Evolutionary conservation across 2,113 vertebrate genomes (phyloP), one percentile per base, ranked within the genome.

Genomic region (Microtus richardsoni): DNA sequence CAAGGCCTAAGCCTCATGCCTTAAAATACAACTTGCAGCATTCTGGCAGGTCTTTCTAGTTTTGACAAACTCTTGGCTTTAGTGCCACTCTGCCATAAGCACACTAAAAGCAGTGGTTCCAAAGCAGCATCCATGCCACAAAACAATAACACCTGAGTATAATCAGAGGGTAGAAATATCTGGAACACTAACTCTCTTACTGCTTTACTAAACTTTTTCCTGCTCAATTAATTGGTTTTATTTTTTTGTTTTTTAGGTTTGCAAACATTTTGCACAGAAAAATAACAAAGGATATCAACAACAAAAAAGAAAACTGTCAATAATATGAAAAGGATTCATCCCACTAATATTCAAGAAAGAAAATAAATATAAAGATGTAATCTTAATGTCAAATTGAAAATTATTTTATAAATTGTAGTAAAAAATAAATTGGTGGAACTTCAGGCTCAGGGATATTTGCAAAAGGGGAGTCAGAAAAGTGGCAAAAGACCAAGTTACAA

Each of bases 351-450:
- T 91, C 26, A 87, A 92, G 87, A 78, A 28, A 68, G 39, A 89
- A 68, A 96, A 71, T 60, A 92, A 96, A 68, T 80, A 84, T 6
- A 91, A 92, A 91, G 36, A 66, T 28, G 16, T 52, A 66, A 78
- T 78, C 96, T 93, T 73, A 26, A 79, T 70, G 58, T 39, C 86
- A 95, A 70, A 49, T 54, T 92, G 7, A 21, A 84, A 95, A 84
- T 70, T 3, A 94, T 83, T 95, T 89, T 96, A 30, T 89, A 91
- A 96, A 70, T 94, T 91, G 58, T 39, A 89, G 73, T 12, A 89
- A 17, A 3, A 3, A 41, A 91, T 70, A 96, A 95, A 60, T 93
- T 10, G 33, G 24, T 84, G 8, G 58, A 62, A 83, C 80, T 62
- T 62, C 10, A 62, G 58, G n/a, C n/a, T 62, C 80, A 41, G 58